Percentiles rank a stretch among this genome's conserved stretches.
Conservation (phyloP, 2,797 vertebrate species). For the Pseudochirops cupreus region DNA sequence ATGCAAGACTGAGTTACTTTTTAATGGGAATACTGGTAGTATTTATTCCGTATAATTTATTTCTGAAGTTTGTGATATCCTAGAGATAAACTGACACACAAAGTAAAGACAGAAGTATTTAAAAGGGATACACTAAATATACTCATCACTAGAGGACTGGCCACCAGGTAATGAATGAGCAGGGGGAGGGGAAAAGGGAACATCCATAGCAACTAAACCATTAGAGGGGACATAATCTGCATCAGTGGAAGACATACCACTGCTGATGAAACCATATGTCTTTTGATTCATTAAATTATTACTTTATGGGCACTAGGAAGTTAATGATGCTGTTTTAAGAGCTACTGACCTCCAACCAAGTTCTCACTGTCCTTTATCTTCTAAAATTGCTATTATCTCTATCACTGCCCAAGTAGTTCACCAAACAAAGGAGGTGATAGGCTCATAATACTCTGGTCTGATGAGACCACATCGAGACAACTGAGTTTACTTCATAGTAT, state of each 20-base stretch:
- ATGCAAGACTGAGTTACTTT: constrained; percentile 38
- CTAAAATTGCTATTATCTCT: not conserved
- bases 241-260: not conserved
- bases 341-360: not conserved
- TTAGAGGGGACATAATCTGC: not conserved
- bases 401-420: not conserved
- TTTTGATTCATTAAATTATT: constrained; percentile 1
- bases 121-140: not conserved
- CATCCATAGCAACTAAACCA: not conserved
- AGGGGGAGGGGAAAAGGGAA: not conserved
- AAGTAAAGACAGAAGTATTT: constrained; percentile 33
- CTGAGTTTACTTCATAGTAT: not conserved
- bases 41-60: constrained; percentile 46
- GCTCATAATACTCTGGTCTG: not conserved
- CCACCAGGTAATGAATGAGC: not conserved
- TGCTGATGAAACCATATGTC: not conserved
- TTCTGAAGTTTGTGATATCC: constrained; percentile 31
- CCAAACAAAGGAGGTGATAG: not conserved
- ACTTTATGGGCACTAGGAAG: not conserved
- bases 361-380: not conserved
- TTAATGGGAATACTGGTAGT: not conserved
- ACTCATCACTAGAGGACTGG: not conserved
- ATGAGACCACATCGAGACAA: not conserved
- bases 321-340: not conserved
- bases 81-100: constrained; percentile 39